A percentile compares a stretch with the other conserved stretches of the same genome.
phyloP scores from a whole-genome alignment of 2,113 vertebrate species.

The Aegithalos caudatus region DNA sequence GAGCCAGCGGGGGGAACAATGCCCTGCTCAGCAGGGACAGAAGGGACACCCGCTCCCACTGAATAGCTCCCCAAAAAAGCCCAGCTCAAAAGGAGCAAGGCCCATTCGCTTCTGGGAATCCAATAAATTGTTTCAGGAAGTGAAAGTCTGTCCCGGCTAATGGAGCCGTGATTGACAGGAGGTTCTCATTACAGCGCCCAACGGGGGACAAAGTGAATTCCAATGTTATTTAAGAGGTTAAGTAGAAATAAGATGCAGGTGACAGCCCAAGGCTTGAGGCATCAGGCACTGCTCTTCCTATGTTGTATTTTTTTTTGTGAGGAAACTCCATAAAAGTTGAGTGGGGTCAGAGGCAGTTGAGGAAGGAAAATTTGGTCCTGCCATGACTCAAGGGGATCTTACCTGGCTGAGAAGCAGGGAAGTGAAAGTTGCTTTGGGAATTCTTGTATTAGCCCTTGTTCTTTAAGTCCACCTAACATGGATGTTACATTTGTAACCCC shows the following conservation, averaged over 20 bases:
- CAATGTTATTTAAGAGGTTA: constrained; percentile 63
- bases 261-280: constrained; percentile 49
- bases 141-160: constrained; percentile 78
- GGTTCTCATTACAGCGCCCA: constrained; percentile 77
- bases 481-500: not conserved
- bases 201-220: constrained; percentile 75
- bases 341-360: not conserved
- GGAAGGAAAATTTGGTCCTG: not conserved
- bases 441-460: not conserved
- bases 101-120: constrained; percentile 76
- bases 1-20: constrained; percentile 82
- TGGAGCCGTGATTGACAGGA: constrained; percentile 82
- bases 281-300: not conserved
- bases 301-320: not conserved
- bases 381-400: rapidly evolving
- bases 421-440: not conserved
- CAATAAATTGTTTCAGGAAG: constrained; percentile 84
- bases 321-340: not conserved
- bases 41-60: constrained; percentile 68
- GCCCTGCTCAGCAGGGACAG: constrained; percentile 72
- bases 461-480: rapidly evolving
- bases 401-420: not conserved
- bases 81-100: constrained; percentile 67
- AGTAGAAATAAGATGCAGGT: constrained; percentile 69
- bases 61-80: constrained; percentile 72